phyloP scores from a whole-genome alignment of 2,113 vertebrate genomes.

The Isurus oxyrinchus region DNA sequence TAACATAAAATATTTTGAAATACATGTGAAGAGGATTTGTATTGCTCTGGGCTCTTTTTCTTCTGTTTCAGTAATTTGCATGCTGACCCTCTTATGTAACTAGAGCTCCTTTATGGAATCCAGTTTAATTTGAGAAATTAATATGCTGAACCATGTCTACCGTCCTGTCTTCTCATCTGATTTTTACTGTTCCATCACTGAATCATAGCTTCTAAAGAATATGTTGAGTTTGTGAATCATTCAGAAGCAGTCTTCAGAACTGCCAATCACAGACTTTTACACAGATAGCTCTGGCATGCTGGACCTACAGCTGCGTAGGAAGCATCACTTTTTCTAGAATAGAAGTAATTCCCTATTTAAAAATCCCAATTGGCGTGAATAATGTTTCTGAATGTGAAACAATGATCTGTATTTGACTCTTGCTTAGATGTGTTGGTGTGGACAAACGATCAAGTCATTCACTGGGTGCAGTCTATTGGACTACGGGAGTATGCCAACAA shows the following conservation, averaged over 20 bases:
- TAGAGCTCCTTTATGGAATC: background rate
- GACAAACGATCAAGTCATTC: slow-evolving; percentile 93
- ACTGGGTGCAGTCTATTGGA: slow-evolving; percentile 88
- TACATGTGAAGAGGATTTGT: background rate
- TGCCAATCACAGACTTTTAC: background rate
- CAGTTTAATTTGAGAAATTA: background rate
- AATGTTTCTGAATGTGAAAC: background rate
- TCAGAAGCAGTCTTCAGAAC: background rate
- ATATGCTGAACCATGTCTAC: background rate
- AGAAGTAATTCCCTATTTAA: background rate
- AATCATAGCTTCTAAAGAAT: background rate
- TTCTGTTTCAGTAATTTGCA: background rate
- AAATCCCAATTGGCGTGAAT: background rate
- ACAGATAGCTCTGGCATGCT: background rate
- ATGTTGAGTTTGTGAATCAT: background rate
- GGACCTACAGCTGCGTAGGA: background rate
- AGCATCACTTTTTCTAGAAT: background rate
- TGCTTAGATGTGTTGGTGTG: slow-evolving; percentile 82
- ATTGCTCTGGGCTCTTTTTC: background rate
- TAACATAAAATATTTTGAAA: background rate
- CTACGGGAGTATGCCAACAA: slow-evolving; percentile 83
- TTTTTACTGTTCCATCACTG: background rate
- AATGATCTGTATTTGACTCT: background rate
- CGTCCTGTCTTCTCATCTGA: background rate
- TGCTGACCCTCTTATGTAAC: background rate